A percentile compares a stretch with the other conserved stretches of the same genome.
Evolutionary conservation across 1,140 invertebrate genomes (phyloP).

Genomic region (Drosophila tani): DNA sequence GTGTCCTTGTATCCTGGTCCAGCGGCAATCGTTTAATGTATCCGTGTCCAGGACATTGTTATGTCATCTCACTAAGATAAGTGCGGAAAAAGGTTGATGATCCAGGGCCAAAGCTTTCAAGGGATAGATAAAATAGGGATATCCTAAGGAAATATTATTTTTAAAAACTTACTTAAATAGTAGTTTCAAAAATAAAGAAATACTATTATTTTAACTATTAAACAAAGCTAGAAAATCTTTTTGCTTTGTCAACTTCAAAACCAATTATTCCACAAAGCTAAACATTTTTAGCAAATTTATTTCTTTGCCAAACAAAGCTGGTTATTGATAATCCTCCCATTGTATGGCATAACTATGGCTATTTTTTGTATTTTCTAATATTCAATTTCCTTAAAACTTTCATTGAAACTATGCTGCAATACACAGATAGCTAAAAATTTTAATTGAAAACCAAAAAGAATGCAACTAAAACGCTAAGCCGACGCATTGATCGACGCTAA

Average conservation of each 20-base stretch:
- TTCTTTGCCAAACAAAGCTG: neutral
- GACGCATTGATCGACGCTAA: neutral
- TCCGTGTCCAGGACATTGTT: constrained; percentile 41
- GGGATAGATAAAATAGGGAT: neutral
- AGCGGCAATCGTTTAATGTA: constrained; percentile 28
- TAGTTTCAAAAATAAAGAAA: neutral
- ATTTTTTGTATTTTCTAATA: neutral
- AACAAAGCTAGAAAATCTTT: neutral
- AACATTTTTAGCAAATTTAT: neutral
- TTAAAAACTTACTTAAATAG: too few relatives aligned
- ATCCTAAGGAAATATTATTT: neutral
- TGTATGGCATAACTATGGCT: neutral
- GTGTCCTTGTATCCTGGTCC: constrained; percentile 19
- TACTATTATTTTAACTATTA: neutral
- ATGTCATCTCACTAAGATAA: constrained; percentile 19
- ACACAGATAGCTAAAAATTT: neutral
- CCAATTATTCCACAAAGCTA: neutral
- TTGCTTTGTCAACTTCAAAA: neutral
- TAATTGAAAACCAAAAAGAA: constrained; percentile 5
- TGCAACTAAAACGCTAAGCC: constrained; percentile 2
- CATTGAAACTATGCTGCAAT: neutral
- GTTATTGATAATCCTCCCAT: neutral
- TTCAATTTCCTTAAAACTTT: neutral
- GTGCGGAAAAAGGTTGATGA: neutral
- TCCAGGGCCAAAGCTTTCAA: neutral